These are phyloP conservation scores for Pituophis catenifer DNA, from an alignment of 2,113 vertebrate species.

Conservation along the genomic window DNA sequence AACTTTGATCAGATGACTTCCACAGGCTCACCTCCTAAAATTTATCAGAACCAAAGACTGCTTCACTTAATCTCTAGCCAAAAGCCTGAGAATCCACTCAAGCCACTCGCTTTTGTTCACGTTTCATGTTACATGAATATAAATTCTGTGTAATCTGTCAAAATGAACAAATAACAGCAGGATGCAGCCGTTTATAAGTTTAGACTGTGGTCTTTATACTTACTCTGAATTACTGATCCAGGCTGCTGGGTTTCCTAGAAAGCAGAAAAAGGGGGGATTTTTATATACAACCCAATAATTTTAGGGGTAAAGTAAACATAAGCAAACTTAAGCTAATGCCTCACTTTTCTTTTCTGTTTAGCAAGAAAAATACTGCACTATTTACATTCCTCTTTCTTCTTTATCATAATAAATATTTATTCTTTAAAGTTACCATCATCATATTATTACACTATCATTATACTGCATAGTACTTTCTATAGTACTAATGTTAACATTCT, in stretches of 20 bases:
- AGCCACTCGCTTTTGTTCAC: not conserved
- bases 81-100: not conserved
- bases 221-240: constrained; percentile 76
- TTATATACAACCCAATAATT: not conserved
- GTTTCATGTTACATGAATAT: not conserved
- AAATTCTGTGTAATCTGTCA: not conserved
- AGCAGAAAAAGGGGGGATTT: constrained; percentile 25
- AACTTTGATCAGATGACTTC: not conserved
- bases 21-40: not conserved
- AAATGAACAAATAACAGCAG: not conserved
- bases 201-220: constrained; percentile 64
- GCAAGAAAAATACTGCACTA: not conserved
- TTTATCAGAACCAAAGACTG: not conserved
- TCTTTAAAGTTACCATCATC: not conserved
- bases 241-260: constrained; percentile 77
- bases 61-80: not conserved
- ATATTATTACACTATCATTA: not conserved
- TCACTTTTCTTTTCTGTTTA: not conserved
- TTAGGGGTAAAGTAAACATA: not conserved
- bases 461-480: not conserved
- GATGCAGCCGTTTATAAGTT: not conserved
- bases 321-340: not conserved
- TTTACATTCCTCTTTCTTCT: not conserved
- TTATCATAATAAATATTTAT: not conserved
- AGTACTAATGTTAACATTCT: not conserved